Evolutionary conservation across 2,113 vertebrate species (phyloP), one percentile per base, ranked within the genome.

Genomic region (Brachirus orientalis): DNA sequence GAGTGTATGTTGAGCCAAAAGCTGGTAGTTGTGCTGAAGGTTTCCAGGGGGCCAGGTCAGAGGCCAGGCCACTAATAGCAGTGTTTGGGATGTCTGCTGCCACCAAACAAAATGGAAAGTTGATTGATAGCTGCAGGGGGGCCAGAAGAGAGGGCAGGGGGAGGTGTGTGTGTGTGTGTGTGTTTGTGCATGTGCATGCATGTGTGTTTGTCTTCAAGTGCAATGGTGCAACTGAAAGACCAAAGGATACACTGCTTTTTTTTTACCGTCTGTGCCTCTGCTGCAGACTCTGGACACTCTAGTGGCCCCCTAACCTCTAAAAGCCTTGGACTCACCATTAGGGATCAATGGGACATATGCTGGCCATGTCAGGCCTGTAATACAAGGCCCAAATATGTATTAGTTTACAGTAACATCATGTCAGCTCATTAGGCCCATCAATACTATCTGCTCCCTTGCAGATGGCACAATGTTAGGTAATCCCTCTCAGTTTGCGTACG

Each of bases 61-160:
- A 93, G 97, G 97, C 95, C 95, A 95, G 91, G 93, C 92, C 94
- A 93, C 96, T 97, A 97, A 96, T 97, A 96, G 95, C 95, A 95
- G 94, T 96, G 95, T 98, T 97, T 95, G 95, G 95, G 95, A 95
- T 97, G 96, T 98, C 95, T 96, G 92, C 96, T 98, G 96, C 95
- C 97, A 96, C 90, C 93, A 94, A 96, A 94, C 95, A 97, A 96
- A 98, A 98, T 98, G 96, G 96, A 96, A 98, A 97, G 95, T 96
- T 98, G 96, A 98, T 98, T 96, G 95, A 98, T 98, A 96, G 96
- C 93, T 95, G 82, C 90, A 90, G 92, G 92, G 90, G 93, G 90
- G 93, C 84, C 47, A 38, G 60, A 43, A 53, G n/a, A 68, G 45
- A 63, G 41, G 40, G 61, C 28, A n/a, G 75, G 63, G 65, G 78